These are phyloP conservation scores for Chorisops tibialis DNA, from an alignment of 2,888 invertebrate species.

Conservation along the genomic window DNA sequence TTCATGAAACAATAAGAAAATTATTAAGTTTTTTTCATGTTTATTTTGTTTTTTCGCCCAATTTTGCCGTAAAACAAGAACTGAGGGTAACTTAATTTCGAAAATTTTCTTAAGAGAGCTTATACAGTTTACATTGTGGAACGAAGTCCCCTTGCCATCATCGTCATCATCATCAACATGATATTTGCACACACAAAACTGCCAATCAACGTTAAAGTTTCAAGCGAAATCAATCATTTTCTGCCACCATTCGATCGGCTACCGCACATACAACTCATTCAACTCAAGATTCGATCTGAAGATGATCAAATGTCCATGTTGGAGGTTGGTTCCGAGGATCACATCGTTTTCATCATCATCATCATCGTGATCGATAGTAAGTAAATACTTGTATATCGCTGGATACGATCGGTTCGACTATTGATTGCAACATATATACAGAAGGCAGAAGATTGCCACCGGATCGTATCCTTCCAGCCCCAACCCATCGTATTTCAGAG, in stretches of 20 bases:
- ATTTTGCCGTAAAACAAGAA: too few relatives aligned
- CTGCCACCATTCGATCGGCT: conserved; percentile 2
- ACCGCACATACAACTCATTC: neutral
- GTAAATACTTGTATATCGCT: neutral
- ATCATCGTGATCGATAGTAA: neutral
- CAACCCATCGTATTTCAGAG: too few relatives aligned
- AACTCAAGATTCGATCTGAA: neutral
- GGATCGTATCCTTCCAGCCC: too few relatives aligned
- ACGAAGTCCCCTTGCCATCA: too few relatives aligned
- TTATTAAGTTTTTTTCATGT: too few relatives aligned
- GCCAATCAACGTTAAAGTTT: conserved; percentile 17
- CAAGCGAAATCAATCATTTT: conserved; percentile 15
- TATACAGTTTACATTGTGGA: too few relatives aligned
- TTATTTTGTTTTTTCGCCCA: too few relatives aligned
- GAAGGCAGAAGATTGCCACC: too few relatives aligned
- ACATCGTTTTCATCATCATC: conserved; percentile 2
- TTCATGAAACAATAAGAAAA: conserved; percentile 11
- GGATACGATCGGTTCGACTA: conserved; percentile 3
- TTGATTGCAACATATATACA: neutral
- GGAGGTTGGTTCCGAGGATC: conserved; percentile 2
- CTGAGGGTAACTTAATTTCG: too few relatives aligned
- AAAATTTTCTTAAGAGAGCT: too few relatives aligned
- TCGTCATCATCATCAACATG: too few relatives aligned
- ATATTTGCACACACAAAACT: conserved; percentile 16
- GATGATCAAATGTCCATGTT: neutral